Evolutionary conservation across 2,888 invertebrate genomes (phyloP).

Genomic region (Amblyteles armatorius): DNA sequence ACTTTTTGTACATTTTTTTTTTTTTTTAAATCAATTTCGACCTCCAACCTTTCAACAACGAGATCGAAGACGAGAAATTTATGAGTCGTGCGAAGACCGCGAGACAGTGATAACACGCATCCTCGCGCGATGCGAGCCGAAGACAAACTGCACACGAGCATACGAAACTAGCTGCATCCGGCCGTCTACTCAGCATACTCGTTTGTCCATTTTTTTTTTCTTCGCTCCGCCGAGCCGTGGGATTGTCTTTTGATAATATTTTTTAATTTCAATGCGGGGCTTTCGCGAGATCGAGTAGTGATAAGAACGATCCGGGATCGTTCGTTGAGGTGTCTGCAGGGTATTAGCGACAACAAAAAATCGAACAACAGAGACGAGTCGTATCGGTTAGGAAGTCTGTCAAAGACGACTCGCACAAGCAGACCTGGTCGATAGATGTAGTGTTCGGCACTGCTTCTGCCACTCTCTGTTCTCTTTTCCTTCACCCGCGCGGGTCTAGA

Average conservation of each 20-base stretch:
- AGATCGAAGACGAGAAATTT: background rate
- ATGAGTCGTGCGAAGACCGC: background rate
- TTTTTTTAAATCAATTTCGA: background rate
- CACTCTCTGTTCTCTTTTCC: background rate
- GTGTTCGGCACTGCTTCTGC: background rate
- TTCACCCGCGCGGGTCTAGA: background rate
- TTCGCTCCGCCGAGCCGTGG: background rate
- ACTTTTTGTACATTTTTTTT: background rate
- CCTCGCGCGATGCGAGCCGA: constrained; percentile 19
- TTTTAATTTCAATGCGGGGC: background rate
- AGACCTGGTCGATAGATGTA: background rate
- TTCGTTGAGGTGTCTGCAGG: background rate
- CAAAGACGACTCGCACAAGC: background rate
- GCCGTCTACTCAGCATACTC: background rate
- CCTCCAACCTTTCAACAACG: background rate
- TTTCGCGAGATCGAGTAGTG: background rate
- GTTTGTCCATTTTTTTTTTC: background rate
- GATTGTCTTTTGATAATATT: background rate
- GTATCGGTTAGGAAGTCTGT: constrained; percentile 2
- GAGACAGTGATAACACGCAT: background rate
- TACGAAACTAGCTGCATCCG: background rate
- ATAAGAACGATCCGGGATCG: background rate
- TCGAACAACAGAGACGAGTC: background rate
- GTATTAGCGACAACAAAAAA: background rate
- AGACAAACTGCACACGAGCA: constrained; percentile 20